These are phyloP conservation scores for Hipparchia semele DNA, from an alignment of 2,888 invertebrate species.

Conservation along the genomic window DNA sequence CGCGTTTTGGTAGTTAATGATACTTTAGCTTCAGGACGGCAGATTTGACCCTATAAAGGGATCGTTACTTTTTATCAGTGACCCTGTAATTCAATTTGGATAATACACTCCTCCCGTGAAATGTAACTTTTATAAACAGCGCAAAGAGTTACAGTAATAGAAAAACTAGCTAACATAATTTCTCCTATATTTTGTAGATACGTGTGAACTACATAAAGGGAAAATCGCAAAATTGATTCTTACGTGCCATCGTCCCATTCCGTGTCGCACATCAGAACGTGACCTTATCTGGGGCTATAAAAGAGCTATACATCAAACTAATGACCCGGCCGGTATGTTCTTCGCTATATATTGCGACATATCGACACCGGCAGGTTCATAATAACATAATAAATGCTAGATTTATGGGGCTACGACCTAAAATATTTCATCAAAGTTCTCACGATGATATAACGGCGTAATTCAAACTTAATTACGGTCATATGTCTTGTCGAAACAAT, in stretches of 20 bases:
- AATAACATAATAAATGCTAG: slow-evolving; percentile 19
- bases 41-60: too few species aligned
- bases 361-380: slow-evolving; percentile 26
- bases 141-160: not conserved
- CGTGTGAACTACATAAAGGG: slow-evolving; percentile 23
- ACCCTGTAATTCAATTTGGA: too few species aligned
- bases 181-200: slow-evolving; percentile 15
- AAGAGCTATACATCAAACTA: slow-evolving; percentile 60
- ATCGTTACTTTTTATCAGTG: too few species aligned
- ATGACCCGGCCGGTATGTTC: slow-evolving; percentile 53
- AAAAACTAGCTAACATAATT: slow-evolving; percentile 26
- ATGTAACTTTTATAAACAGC: too few species aligned
- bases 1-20: too few species aligned
- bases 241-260: slow-evolving; percentile 26
- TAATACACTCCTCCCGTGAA: too few species aligned
- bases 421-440: slow-evolving; percentile 21
- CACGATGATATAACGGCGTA: not conserved
- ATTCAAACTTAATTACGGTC: not conserved
- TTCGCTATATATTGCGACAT: slow-evolving; percentile 43
- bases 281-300: slow-evolving; percentile 42
- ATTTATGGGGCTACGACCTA: slow-evolving; percentile 18
- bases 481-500: not conserved
- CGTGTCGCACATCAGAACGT: slow-evolving; percentile 27
- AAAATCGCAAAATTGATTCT: slow-evolving; percentile 31
- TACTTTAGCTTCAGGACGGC: too few species aligned